Base-by-base conservation (phyloP, 2,888 invertebrate genomes). In the Dolichomitus sp. region DNA sequence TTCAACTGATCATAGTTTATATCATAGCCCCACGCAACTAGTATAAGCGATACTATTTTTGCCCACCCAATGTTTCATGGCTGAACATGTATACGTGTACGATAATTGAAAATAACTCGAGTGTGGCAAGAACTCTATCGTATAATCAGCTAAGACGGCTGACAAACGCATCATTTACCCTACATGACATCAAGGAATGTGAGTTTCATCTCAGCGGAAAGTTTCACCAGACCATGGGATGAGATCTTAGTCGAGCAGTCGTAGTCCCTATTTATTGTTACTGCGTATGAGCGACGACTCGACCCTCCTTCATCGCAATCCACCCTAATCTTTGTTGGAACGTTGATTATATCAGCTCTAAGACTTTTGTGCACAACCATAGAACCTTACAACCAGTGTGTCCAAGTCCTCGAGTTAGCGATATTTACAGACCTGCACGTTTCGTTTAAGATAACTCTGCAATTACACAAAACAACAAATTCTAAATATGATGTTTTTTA, bases 221-320 rank as follows among this genome's bases (percentile, higher is more conserved):
- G n/a, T 17, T 45, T 42, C 30, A 30, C 33, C 12, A n/a, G 23
- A 42, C 23, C 23, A 9, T 7, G 61, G 42, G 17, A 61, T 50
- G 73, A 68, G 52, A 61, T 72, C 9, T 19, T 42, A 27, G 45
- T 23, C 70, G 73, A 63, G 63, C 69, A 68, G 50, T 68, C 78
- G 52, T 42, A n/a, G n/a, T 65, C 27, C 19, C 33, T n/a, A 19
- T 45, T 59, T 48, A 23, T 69, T 54, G 57, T 70, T 57, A 23
- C 40, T n/a, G 54, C 23, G 27, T 59, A 40, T 69, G 42, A 45
- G 45, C 59, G 42, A 30, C 42, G 69, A 17, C 23, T 33, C 45
- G 54, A 23, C 40, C 27, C 72, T 72, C 48, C 19, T 19, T 33
- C 59, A 11, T 42, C 14, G 33, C 48, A 14, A 73, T 73, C 42